Evolutionary conservation across 2,888 invertebrate species (phyloP).

Genomic region (Phlogophora meticulosa): DNA sequence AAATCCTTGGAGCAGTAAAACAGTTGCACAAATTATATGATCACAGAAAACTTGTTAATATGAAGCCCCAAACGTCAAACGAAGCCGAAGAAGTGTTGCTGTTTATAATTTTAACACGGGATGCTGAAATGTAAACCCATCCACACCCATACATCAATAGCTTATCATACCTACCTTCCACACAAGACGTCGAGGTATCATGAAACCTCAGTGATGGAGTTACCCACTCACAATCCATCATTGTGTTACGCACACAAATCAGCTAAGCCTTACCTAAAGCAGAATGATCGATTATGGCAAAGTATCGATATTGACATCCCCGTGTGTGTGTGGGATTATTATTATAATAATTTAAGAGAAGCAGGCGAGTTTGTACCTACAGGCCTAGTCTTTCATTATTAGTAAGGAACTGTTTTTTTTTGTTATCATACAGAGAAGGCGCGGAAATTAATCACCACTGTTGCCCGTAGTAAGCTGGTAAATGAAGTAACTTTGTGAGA

Average conservation of each 20-base stretch:
- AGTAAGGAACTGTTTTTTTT: too few species aligned
- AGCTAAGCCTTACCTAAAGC: slow-evolving; percentile 20
- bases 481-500: too few species aligned
- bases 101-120: neutral
- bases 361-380: too few species aligned
- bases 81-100: too few species aligned
- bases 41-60: too few species aligned
- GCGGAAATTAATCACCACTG: too few species aligned
- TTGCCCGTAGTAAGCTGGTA: too few species aligned
- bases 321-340: neutral
- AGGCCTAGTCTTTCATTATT: too few species aligned
- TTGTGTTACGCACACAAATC: slow-evolving; percentile 28
- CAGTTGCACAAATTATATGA: too few species aligned
- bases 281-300: slow-evolving; percentile 39
- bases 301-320: slow-evolving; percentile 24
- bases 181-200: neutral
- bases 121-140: neutral
- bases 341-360: slow-evolving; percentile 3
- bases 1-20: too few species aligned
- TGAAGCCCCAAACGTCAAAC: too few species aligned
- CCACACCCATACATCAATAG: slow-evolving; percentile 5
- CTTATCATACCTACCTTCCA: slow-evolving; percentile 25
- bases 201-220: slow-evolving; percentile 27
- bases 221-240: slow-evolving; percentile 40
- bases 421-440: too few species aligned